These are phyloP conservation scores for Gastrophryne carolinensis DNA, from an alignment of 2,797 vertebrate species.

Conservation along the genomic window DNA sequence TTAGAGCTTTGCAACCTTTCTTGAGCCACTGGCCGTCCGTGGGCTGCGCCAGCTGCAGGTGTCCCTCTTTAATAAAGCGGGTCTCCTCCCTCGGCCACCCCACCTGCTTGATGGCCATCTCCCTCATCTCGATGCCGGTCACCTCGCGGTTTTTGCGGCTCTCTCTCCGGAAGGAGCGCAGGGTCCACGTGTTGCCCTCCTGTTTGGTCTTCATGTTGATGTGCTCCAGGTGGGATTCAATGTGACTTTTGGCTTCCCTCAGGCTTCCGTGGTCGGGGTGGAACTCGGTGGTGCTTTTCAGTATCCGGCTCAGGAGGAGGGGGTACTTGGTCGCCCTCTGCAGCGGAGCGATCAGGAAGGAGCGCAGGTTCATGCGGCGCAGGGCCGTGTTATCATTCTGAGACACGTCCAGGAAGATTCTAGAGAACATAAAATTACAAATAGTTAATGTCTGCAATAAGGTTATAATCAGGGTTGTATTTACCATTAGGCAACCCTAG, in stretches of 20 bases:
- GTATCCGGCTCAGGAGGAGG: conserved; percentile 84
- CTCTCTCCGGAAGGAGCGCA: conserved; percentile 87
- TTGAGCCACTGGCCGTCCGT: conserved; percentile 87
- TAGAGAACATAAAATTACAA: conserved; percentile 54
- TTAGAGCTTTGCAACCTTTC: conserved; percentile 86
- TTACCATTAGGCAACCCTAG: no score
- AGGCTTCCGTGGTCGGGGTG: conserved; percentile 84
- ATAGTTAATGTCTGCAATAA: not conserved
- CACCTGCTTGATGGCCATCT: conserved; percentile 84
- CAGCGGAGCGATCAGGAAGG: conserved; percentile 90
- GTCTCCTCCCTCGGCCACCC: conserved; percentile 87
- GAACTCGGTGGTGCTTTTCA: conserved; percentile 81
- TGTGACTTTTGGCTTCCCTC: conserved; percentile 86
- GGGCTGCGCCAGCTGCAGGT: conserved; percentile 85
- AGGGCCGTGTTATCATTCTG: conserved; percentile 91
- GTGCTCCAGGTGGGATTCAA: conserved; percentile 91
- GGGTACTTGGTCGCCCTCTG: conserved; percentile 92
- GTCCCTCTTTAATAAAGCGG: conserved; percentile 87
- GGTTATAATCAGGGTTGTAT: no score
- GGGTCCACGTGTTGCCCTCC: conserved; percentile 85
- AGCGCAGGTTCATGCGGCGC: conserved; percentile 88
- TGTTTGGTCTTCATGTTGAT: conserved; percentile 94
- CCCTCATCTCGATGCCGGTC: conserved; percentile 87
- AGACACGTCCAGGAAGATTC: conserved; percentile 90
- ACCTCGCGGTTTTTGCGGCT: conserved; percentile 89